Evolutionary conservation across 2,797 vertebrate species (phyloP), one percentile per base, ranked within the genome.

Genomic region (Pseudochromis fuscus): DNA sequence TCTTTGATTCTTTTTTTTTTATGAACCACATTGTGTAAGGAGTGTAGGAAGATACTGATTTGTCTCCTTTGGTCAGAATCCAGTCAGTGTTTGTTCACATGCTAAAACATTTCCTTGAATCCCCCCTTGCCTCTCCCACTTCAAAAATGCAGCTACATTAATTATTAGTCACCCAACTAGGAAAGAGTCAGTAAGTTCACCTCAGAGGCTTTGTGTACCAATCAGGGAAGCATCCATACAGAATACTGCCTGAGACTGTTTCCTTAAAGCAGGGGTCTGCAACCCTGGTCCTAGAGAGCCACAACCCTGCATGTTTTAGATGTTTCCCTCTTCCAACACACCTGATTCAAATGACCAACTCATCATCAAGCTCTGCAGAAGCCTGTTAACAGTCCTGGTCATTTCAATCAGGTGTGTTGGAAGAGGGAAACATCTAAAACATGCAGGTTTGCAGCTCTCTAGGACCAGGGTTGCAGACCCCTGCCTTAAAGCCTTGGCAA

Each of bases 41-140:
- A 77, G 55, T 50, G 42, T n/a, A 64, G 31, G 44, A 61, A 52
- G 55, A 72, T 61, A 31, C 15, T 57, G 45, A 61, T 53, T 38
- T 76, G 31, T 56, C 62, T 72, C 65, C 51, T 72, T 58, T 81
- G 73, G 73, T 63, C 12, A 35, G 52, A 49, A 72, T 67, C 67
- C 45, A 64, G 46, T 60, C 15, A 35, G 24, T 46, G 53, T 67
- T 75, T 87, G 62, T 66, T 81, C 48, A 57, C 66, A 52, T 37
- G 59, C 33, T 60, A 53, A 56, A 67, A 68, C 44, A 18, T 67
- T 73, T 52, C 59, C 31, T 52, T 38, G 0, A 63, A 67, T 65
- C 49, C 18, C 52, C 60, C 35, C 7, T 2, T 2, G 24, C 53
- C 60, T 66, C 67, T 59, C 75, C 72, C 11, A 49, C 53, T 65